Conservation (phyloP, 2,113 vertebrate genomes). For the Prochilodus magdalenae region DNA sequence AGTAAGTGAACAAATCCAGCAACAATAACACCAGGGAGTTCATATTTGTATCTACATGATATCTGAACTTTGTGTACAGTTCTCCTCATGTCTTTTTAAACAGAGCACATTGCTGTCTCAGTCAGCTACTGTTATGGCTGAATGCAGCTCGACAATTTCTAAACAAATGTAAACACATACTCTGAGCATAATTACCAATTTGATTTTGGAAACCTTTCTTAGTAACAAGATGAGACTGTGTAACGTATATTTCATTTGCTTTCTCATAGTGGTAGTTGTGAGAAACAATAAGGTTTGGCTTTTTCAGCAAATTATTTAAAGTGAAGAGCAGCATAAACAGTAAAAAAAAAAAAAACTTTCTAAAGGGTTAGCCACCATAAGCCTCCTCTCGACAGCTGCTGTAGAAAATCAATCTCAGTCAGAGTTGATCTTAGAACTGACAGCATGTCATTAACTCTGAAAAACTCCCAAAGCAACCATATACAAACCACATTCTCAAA, state of each 20-base stretch:
- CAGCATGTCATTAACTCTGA: neutral
- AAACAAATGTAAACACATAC: neutral
- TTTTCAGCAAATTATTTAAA: neutral
- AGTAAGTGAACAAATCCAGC: too few relatives aligned
- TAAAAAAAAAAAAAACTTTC: neutral
- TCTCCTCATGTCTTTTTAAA: too few relatives aligned
- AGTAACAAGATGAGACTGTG: neutral
- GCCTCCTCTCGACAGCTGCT: neutral
- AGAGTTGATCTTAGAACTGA: neutral
- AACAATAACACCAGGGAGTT: too few relatives aligned
- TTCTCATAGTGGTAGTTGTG: neutral
- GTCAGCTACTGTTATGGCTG: neutral
- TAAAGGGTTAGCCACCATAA: neutral
- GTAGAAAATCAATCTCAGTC: neutral
- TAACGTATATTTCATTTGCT: neutral
- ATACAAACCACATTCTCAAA: neutral
- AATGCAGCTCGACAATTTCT: neutral
- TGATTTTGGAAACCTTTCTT: neutral
- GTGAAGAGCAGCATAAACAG: neutral
- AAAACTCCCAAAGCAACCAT: slow-evolving; percentile 4
- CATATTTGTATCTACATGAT: too few relatives aligned
- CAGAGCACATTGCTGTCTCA: too few relatives aligned
- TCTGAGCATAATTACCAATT: neutral
- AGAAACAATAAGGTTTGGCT: too few relatives aligned
- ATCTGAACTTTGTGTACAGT: too few relatives aligned